A percentile compares a stretch with the other conserved stretches of the same genome.
Evolutionary conservation across 1,140 invertebrate species (phyloP).

Genomic region (Nebria ingens): DNA sequence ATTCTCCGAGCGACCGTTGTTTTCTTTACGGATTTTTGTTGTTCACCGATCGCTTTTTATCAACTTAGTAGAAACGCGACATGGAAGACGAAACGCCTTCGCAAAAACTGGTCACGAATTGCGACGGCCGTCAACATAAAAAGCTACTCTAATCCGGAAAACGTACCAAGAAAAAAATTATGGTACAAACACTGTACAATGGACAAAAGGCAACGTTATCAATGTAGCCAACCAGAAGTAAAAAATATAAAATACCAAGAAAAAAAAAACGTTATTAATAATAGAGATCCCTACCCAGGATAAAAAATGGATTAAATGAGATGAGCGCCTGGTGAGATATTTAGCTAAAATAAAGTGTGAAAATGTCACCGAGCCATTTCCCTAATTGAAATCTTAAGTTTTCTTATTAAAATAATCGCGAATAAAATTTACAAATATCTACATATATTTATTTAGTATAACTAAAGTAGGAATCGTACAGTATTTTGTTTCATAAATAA

Average conservation of each 20-base stretch:
- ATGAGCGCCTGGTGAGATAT: no score
- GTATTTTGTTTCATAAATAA: no score
- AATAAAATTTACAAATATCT: no score
- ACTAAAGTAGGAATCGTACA: no score
- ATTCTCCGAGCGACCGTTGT: not conserved
- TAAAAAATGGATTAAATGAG: not conserved
- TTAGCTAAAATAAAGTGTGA: no score
- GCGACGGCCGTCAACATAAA: not conserved
- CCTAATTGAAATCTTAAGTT: no score
- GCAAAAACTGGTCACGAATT: not conserved
- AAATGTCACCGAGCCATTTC: no score
- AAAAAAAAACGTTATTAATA: not conserved
- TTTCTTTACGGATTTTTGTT: not conserved
- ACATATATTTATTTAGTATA: no score
- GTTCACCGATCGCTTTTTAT: not conserved
- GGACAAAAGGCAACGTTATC: no score
- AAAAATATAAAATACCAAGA: not conserved
- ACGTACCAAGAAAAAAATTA: not conserved
- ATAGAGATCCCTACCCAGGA: not conserved
- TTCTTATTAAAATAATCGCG: no score
- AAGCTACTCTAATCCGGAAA: not conserved
- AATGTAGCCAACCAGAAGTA: no score
- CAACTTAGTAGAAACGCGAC: not conserved
- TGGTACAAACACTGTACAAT: not conserved
- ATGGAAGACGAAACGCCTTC: not conserved